Evolutionary conservation across 2,113 vertebrate genomes (phyloP).

Genomic region (Peromyscus californicus): DNA sequence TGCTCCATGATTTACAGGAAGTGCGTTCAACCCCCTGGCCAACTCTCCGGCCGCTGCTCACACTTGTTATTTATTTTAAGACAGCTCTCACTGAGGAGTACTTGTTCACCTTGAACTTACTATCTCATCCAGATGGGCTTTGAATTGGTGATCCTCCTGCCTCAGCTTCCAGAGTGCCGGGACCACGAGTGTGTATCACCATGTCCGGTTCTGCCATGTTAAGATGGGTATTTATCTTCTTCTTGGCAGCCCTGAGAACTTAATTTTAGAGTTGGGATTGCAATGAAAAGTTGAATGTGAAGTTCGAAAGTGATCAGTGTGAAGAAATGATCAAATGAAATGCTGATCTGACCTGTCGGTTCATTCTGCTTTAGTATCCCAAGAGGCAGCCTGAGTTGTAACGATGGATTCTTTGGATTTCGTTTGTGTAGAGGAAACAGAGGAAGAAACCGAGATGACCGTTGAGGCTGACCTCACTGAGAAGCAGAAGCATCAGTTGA

Average conservation of each 20-base stretch:
- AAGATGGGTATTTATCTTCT: constrained; percentile 2
- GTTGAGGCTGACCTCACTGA: constrained; percentile 95
- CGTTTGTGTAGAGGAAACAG: constrained; percentile 95
- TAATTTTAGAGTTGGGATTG: constrained; percentile 46
- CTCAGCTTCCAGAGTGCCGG: neutral
- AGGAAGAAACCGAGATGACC: constrained; percentile 96
- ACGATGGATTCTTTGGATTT: constrained; percentile 81
- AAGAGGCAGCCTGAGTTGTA: constrained; percentile 31
- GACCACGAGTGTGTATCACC: neutral
- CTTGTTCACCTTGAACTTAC: neutral
- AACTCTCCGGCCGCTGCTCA: neutral
- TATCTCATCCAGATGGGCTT: neutral
- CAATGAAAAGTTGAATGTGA: neutral
- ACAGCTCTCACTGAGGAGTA: neutral
- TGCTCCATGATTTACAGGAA: too few relatives aligned
- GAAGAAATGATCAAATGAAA: constrained; percentile 37
- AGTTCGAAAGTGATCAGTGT: constrained; percentile 41
- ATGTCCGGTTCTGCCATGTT: neutral
- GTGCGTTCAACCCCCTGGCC: neutral
- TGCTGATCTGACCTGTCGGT: neutral
- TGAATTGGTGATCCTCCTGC: neutral
- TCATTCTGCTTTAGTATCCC: constrained; percentile 19
- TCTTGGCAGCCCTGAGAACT: neutral
- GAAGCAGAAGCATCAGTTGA: constrained; percentile 98
- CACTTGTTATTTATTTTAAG: neutral